Conservation (phyloP, 2,888 invertebrate genomes). For the Dryobotodes eremita region DNA sequence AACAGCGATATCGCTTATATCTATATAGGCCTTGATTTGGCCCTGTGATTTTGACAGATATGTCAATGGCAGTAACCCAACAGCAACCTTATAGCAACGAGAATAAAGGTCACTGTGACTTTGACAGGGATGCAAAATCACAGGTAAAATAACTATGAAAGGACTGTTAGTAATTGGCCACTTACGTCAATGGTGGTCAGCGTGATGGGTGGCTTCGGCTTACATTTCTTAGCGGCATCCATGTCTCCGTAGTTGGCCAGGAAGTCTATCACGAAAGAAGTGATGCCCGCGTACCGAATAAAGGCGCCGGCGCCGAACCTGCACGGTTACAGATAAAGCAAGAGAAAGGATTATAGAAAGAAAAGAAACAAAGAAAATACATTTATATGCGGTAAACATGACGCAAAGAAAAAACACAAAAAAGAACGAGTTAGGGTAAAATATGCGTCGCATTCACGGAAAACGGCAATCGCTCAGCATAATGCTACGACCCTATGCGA, state of each 20-base stretch:
- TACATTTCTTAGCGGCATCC: constrained; percentile 76
- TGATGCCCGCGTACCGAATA: constrained; percentile 84
- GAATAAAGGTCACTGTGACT: background rate
- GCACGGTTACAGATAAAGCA: background rate
- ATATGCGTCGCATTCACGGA: too few species aligned
- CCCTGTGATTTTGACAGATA: background rate
- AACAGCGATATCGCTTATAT: too few species aligned
- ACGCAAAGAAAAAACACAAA: too few species aligned
- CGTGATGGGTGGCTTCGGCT: constrained; percentile 77
- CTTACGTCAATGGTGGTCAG: constrained; percentile 83
- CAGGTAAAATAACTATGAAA: background rate
- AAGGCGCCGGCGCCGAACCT: constrained; percentile 83
- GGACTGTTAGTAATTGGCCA: background rate
- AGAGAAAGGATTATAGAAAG: too few species aligned
- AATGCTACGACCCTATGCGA: too few species aligned
- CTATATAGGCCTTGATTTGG: too few species aligned
- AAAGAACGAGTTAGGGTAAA: too few species aligned
- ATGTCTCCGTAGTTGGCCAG: constrained; percentile 82
- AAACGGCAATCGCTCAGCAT: too few species aligned
- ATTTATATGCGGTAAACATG: too few species aligned
- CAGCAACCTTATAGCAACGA: background rate
- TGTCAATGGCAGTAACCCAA: background rate
- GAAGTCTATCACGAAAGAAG: constrained; percentile 85
- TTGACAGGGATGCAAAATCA: background rate
- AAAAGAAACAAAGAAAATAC: too few species aligned